phyloP scores from a whole-genome alignment of 2,113 vertebrate genomes.

The Ceratotherium simum region DNA sequence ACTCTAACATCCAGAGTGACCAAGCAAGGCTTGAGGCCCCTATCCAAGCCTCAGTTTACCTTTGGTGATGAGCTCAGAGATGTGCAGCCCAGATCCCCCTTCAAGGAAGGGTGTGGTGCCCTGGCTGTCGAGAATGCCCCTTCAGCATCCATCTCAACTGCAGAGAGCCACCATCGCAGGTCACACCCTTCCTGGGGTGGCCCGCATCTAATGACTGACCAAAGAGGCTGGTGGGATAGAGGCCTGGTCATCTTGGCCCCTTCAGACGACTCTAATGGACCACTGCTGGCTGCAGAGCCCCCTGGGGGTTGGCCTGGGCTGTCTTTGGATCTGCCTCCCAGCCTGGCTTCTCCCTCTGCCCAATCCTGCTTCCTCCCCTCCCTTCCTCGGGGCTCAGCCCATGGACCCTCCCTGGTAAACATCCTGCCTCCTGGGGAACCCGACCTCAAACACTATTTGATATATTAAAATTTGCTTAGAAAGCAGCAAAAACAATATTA shows the following conservation, averaged over 20 bases:
- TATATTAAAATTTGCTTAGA: not conserved
- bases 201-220: not conserved
- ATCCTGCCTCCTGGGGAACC: not conserved
- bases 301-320: no score
- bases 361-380: not conserved
- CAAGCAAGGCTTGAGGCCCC: not conserved
- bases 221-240: not conserved
- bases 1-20: not conserved
- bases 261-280: no score
- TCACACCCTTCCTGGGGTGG: not conserved
- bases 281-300: not conserved
- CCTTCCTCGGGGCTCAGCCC: not conserved
- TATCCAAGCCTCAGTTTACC: not conserved
- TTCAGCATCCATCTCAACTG: no score
- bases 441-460: not conserved
- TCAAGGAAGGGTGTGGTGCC: not conserved
- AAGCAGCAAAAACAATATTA: not conserved
- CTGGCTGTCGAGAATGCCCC: fast-evolving
- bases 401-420: not conserved
- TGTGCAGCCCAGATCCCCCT: not conserved
- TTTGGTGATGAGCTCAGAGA: not conserved
- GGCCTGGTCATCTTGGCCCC: not conserved
- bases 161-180: not conserved
- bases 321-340: not conserved
- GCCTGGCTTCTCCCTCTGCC: not conserved